Conservation (phyloP, 2,888 invertebrate genomes). For the Spodoptera picta region DNA sequence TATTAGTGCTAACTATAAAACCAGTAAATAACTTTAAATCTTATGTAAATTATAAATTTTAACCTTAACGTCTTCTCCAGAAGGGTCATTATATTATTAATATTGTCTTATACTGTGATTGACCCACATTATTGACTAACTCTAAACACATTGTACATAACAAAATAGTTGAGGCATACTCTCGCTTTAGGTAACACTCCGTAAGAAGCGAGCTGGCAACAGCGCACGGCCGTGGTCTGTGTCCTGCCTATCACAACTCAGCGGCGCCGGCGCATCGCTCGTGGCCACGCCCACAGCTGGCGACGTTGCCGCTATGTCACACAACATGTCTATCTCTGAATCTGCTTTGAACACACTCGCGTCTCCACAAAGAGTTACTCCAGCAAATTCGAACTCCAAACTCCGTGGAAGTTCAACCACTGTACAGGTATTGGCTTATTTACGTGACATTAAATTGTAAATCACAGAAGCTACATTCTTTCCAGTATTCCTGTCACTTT, state of each 20-base stretch:
- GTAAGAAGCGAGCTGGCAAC: conserved; percentile 89
- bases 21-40: conserved; percentile 11
- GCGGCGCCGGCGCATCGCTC: conserved; percentile 83
- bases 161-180: conserved; percentile 56
- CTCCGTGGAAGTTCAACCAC: conserved; percentile 85
- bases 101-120: neutral
- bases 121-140: conserved; percentile 21
- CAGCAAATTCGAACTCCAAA: conserved; percentile 80
- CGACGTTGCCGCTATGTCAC: conserved; percentile 79
- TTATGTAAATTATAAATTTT: neutral
- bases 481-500: too few species aligned
- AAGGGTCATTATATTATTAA: too few species aligned
- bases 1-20: conserved; percentile 1
- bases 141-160: conserved; percentile 59
- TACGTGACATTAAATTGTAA: too few species aligned
- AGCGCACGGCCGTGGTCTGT: conserved; percentile 95
- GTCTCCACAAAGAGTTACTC: conserved; percentile 83
- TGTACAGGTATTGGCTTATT: conserved; percentile 75
- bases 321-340: conserved; percentile 95
- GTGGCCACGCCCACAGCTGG: conserved; percentile 78
- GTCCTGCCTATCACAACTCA: conserved; percentile 94
- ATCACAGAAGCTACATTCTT: too few species aligned
- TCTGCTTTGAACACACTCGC: conserved; percentile 94
- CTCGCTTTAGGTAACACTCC: conserved; percentile 88
- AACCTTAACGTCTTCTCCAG: too few species aligned